Percentiles rank a stretch among this genome's conserved stretches.
Conservation (phyloP, 2,888 invertebrate species). For the Muschampia plurimacula region DNA sequence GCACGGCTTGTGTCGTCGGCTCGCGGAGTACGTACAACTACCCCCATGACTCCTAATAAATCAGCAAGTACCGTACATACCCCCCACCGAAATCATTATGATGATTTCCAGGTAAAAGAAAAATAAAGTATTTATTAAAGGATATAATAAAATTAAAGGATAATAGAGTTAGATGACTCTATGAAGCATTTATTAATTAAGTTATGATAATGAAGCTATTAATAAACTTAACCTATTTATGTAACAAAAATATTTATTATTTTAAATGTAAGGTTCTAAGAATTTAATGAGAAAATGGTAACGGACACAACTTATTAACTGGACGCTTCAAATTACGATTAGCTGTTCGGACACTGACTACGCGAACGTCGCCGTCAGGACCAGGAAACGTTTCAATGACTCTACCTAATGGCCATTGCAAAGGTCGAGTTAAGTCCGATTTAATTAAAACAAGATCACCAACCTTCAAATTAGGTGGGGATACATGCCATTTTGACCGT, state of each 20-base stretch:
- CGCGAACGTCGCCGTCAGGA: neutral
- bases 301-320: slow-evolving; percentile 2
- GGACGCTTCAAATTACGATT: neutral
- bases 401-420: neutral
- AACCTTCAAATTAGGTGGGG: neutral
- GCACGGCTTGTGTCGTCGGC: too few species aligned
- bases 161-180: neutral
- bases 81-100: slow-evolving; percentile 8
- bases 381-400: neutral
- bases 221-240: slow-evolving; percentile 4
- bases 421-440: neutral
- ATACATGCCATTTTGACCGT: slow-evolving; percentile 5
- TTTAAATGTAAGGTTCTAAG: neutral
- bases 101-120: neutral
- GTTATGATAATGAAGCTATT: neutral
- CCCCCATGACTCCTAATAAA: too few species aligned
- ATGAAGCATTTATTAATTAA: neutral
- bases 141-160: neutral
- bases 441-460: slow-evolving; percentile 1
- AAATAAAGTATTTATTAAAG: neutral
- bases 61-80: slow-evolving; percentile 2
- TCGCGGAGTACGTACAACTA: too few species aligned
- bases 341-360: neutral
- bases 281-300: neutral
- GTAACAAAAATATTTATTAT: neutral